Conservation (phyloP, 2,888 invertebrate genomes). For the Phaedon cochleariae region DNA sequence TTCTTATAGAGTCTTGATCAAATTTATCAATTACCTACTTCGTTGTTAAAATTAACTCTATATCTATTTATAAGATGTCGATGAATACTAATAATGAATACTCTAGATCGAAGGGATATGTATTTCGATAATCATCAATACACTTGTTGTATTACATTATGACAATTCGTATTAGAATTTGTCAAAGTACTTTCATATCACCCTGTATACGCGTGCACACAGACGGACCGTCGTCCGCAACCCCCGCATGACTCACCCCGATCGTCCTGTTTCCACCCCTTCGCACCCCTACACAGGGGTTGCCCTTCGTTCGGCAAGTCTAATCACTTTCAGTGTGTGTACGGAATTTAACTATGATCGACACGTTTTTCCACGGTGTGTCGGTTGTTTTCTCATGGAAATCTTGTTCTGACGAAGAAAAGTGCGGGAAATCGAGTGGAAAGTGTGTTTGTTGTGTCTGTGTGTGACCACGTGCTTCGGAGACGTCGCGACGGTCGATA, state of each 20-base stretch:
- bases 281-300: constrained; percentile 44
- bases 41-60: no score
- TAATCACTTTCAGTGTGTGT: constrained; percentile 59
- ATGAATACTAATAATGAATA: no score
- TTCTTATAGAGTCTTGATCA: no score
- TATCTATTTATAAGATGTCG: no score
- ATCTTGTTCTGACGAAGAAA: constrained; percentile 14
- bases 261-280: constrained; percentile 47
- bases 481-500: constrained; percentile 24
- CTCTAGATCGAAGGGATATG: no score
- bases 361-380: constrained; percentile 36
- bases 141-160: no score
- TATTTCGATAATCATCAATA: no score
- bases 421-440: neutral
- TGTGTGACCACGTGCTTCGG: constrained; percentile 30
- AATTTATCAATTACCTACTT: no score
- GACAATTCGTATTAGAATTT: no score
- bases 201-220: neutral
- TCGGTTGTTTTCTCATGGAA: constrained; percentile 23
- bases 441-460: neutral
- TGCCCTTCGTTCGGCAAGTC: constrained; percentile 58
- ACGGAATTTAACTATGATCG: constrained; percentile 51
- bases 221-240: neutral
- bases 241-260: constrained; percentile 49
- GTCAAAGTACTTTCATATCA: no score